Evolutionary conservation across 2,888 invertebrate species (phyloP), one percentile per base, ranked within the genome.

Genomic region (Pheosia tremula): DNA sequence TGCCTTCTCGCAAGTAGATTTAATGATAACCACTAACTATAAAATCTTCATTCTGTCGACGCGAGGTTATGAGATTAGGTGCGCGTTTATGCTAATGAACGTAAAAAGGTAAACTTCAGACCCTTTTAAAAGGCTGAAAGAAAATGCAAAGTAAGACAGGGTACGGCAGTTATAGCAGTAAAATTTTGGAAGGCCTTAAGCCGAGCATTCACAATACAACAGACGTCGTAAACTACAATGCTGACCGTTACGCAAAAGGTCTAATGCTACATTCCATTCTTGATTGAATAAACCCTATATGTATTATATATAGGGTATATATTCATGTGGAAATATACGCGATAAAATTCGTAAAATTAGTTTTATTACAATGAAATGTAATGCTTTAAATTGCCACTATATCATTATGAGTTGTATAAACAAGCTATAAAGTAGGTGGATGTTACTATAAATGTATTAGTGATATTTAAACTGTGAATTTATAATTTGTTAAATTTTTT

Each of bases 11-110:
- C 47, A n/a, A 11, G 47, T 47, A n/a, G 47, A 50, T 24, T 8
- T 74, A 66, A 68, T 70, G 57, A 58, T 77, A 77, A 63, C 64
- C 37, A 60, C 63, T 63, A 62, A 45, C 45, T 60, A 61, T 77
- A 75, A 74, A 69, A 69, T 72, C 62, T 75, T 77, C 64, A 74
- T 74, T 77, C 69, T 61, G 69, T 63, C 62, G 58, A 74, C 75
- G 66, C 61, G 57, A 65, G 63, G 60, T 63, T 56, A 7, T 5
- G 60, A 66, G 73, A 77, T 77, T 72, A 75, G 65, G 64, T 63
- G 60, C 62, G 52, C 52, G 58, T 64, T 69, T 75, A 74, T 75
- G 78, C 62, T 74, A 75, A 74, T 74, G 72, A 77, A 72, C 63
- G 64, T 66, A 39, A 9, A 50, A 50, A 50, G 50, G 9, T 49